Percentiles rank a stretch among this genome's conserved stretches.
Conservation (phyloP, 2,888 invertebrate genomes). For the Acheta domesticus region DNA sequence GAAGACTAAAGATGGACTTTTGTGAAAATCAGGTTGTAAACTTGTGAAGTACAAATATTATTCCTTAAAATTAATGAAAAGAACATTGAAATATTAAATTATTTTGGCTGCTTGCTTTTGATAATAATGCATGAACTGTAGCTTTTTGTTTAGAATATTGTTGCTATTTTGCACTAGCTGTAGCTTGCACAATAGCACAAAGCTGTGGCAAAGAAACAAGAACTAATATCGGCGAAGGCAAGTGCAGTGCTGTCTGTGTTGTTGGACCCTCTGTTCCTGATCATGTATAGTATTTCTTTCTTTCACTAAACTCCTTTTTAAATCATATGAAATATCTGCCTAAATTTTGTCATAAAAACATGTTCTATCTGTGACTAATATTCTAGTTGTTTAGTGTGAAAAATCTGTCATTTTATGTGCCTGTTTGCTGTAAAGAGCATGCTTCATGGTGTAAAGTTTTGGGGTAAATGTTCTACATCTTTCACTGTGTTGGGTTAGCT, state of each 20-base stretch:
- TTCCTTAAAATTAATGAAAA: no score
- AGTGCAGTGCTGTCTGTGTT: slow-evolving; percentile 25
- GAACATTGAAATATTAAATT: no score
- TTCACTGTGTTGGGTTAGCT: background rate
- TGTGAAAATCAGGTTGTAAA: no score
- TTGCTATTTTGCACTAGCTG: background rate
- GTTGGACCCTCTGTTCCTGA: background rate
- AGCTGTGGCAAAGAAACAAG: slow-evolving; percentile 27
- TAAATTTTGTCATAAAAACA: background rate
- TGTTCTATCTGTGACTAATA: background rate
- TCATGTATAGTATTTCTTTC: background rate
- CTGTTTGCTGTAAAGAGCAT: slow-evolving; percentile 11
- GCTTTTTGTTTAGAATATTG: background rate
- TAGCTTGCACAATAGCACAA: background rate
- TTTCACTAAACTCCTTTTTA: background rate
- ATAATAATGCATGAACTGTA: background rate
- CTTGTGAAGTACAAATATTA: no score
- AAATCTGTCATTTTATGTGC: background rate
- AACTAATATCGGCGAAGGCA: slow-evolving; percentile 32
- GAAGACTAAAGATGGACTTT: no score
- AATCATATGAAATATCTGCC: background rate
- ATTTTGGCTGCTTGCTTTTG: no score
- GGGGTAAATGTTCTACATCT: background rate
- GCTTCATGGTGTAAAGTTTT: slow-evolving; percentile 3
- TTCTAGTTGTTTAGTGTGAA: background rate